A percentile compares a stretch with the other conserved stretches of the same genome.
phyloP scores from a whole-genome alignment of 2,797 vertebrate species.

The Anguilla marmorata region DNA sequence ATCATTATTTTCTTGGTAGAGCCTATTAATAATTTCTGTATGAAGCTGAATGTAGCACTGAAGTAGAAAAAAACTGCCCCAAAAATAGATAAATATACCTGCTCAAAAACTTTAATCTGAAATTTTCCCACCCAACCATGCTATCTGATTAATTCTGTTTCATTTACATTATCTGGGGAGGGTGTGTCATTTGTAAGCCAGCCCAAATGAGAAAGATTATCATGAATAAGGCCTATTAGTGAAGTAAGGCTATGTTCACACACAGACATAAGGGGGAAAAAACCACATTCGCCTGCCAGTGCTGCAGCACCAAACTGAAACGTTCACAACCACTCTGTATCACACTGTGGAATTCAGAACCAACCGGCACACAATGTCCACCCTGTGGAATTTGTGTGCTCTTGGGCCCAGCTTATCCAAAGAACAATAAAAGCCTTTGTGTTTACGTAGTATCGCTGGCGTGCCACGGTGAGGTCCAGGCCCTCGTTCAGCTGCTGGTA shows the following conservation, averaged over 20 bases:
- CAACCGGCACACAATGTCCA: background rate
- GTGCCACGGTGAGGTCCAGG: conserved; percentile 74
- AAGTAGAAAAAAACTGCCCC: background rate
- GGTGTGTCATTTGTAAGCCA: background rate
- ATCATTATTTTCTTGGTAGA: too few species aligned
- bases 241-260: background rate
- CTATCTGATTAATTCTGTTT: background rate
- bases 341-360: conserved; percentile 2
- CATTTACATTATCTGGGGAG: too few species aligned
- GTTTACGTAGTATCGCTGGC: conserved; percentile 83
- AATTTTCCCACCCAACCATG: background rate
- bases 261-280: background rate
- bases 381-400: background rate
- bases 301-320: background rate
- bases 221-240: background rate
- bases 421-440: conserved; percentile 9
- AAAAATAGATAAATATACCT: background rate
- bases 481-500: conserved; percentile 70
- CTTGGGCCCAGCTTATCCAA: background rate
- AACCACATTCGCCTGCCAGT: background rate
- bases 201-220: background rate
- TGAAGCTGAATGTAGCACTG: background rate
- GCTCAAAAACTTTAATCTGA: background rate
- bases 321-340: background rate
- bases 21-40: background rate